These are phyloP conservation scores for Dermatemys mawii DNA, from an alignment of 2,113 vertebrate genomes.

Conservation along the genomic window DNA sequence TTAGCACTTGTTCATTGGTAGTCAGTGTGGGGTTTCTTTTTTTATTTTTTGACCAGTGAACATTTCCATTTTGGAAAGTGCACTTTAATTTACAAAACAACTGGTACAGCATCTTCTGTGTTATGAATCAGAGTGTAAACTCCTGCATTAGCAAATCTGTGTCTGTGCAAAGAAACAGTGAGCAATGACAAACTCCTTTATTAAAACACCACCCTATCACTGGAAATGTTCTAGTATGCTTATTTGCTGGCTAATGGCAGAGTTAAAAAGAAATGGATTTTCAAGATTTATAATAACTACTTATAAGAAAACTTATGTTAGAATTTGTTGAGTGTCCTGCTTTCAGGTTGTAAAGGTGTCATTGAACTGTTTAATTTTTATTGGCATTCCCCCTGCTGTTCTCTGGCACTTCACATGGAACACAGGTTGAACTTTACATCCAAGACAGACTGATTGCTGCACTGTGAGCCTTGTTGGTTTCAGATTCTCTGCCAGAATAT, in stretches of 20 bases:
- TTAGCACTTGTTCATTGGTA: neutral
- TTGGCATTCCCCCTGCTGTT: conserved; percentile 1
- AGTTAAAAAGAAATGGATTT: neutral
- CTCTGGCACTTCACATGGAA: conserved; percentile 55
- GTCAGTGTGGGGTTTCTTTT: neutral
- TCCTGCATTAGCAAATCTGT: neutral
- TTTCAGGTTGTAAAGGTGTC: neutral
- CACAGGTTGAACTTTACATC: conserved; percentile 62
- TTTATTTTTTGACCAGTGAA: neutral
- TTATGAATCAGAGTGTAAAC: conserved; percentile 19
- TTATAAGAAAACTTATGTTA: neutral
- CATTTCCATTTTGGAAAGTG: conserved; percentile 39
- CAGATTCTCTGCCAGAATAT: conserved; percentile 30
- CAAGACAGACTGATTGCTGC: conserved; percentile 51
- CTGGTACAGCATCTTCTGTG: neutral
- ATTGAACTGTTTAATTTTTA: conserved; percentile 16
- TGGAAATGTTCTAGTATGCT: neutral
- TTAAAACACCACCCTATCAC: neutral
- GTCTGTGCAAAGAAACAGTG: conserved; percentile 19
- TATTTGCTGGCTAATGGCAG: neutral
- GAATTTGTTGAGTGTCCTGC: neutral
- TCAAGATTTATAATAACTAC: neutral
- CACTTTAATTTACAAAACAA: conserved; percentile 21
- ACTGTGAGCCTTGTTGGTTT: conserved; percentile 54
- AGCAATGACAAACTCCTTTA: conserved; percentile 13